Conservation (phyloP, 2,888 invertebrate species). For the Trisateles emortualis region DNA sequence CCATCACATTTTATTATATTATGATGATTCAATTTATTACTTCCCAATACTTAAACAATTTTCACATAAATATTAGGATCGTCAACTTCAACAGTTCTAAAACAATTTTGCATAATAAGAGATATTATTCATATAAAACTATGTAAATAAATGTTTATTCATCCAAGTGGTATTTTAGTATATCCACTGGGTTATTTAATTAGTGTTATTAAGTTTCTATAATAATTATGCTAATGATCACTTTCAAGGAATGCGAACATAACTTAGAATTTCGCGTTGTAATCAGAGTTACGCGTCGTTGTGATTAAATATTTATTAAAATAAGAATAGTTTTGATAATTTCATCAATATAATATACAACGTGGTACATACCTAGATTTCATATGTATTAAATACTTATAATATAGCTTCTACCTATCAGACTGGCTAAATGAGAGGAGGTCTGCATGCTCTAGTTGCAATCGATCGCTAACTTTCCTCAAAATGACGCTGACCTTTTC, state of each 20-base stretch:
- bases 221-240: conserved; percentile 33
- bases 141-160: conserved; percentile 15
- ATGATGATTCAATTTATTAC: conserved; percentile 23
- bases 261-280: conserved; percentile 33
- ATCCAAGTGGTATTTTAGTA: conserved; percentile 3
- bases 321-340: conserved; percentile 44
- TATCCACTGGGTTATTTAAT: conserved; percentile 18
- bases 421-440: conserved; percentile 37
- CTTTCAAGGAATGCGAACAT: conserved; percentile 37
- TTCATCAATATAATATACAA: no score
- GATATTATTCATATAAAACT: conserved; percentile 2
- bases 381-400: conserved; percentile 49
- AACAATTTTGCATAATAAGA: conserved; percentile 15
- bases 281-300: conserved; percentile 34
- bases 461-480: conserved; percentile 32
- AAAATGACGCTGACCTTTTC: conserved; percentile 9
- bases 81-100: neutral
- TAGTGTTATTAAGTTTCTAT: conserved; percentile 26
- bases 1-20: conserved; percentile 25
- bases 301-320: conserved; percentile 47
- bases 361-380: conserved; percentile 52
- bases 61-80: neutral
- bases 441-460: conserved; percentile 43
- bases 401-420: conserved; percentile 38
- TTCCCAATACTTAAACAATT: neutral